Percentiles rank a stretch among this genome's conserved stretches.
Conservation (phyloP, 2,797 vertebrate genomes). For the Danio aesculapii region DNA sequence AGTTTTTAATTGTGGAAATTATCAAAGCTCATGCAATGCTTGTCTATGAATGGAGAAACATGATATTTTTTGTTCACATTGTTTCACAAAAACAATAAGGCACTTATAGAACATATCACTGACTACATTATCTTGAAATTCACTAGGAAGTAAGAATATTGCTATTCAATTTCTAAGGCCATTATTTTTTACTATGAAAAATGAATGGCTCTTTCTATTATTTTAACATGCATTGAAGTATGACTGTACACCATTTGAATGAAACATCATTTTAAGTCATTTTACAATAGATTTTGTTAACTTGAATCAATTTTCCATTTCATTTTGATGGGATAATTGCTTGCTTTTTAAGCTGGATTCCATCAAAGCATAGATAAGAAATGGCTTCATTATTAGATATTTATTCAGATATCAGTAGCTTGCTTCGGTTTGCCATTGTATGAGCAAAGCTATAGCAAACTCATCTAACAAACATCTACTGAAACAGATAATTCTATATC, state of each 20-base stretch:
- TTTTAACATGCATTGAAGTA: not conserved
- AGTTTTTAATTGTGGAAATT: too few species aligned
- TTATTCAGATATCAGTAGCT: not conserved
- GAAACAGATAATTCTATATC: not conserved
- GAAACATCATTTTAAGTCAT: not conserved
- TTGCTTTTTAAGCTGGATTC: not conserved
- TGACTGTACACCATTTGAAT: not conserved
- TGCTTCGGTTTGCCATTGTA: not conserved
- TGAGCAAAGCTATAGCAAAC: not conserved
- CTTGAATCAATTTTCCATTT: not conserved
- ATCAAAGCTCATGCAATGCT: not conserved
- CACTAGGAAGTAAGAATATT: not conserved
- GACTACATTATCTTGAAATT: not conserved
- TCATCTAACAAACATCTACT: not conserved
- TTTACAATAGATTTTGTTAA: not conserved
- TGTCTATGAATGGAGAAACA: not conserved
- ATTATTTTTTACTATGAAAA: not conserved
- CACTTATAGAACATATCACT: not conserved
- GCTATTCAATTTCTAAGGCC: not conserved
- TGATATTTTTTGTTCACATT: not conserved
- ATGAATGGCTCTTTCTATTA: not conserved
- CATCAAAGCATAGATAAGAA: not conserved
- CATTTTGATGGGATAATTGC: not conserved
- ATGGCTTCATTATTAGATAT: not conserved
- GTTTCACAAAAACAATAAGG: not conserved